Evolutionary conservation across 2,888 invertebrate species (phyloP).

Genomic region (Rhingia rostrata): DNA sequence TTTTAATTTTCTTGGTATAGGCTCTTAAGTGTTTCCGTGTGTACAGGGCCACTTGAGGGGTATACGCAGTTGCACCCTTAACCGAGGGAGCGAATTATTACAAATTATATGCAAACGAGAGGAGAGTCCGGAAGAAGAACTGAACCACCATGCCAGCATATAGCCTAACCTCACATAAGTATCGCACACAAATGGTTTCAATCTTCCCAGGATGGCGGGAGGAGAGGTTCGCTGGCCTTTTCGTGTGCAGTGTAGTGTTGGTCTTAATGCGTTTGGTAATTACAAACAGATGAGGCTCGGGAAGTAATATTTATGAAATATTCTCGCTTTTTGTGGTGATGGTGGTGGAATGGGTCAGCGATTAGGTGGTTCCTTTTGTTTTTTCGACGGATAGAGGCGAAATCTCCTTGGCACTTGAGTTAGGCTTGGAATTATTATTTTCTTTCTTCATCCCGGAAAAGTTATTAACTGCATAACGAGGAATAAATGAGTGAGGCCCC

Average conservation of each 20-base stretch:
- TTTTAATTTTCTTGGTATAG: not conserved
- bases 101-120: constrained; percentile 73
- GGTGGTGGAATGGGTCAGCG: constrained; percentile 41
- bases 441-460: constrained; percentile 62
- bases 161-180: constrained; percentile 1
- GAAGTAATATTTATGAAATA: constrained; percentile 67
- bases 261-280: constrained; percentile 73
- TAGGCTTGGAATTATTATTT: constrained; percentile 26
- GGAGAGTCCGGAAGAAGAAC: constrained; percentile 34
- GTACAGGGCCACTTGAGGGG: constrained; percentile 54
- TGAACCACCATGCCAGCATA: too few species aligned
- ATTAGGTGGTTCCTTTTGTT: constrained; percentile 66
- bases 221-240: constrained; percentile 23
- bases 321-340: constrained; percentile 9
- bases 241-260: constrained; percentile 60
- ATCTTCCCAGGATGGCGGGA: not conserved
- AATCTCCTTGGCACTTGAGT: constrained; percentile 31
- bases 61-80: constrained; percentile 58
- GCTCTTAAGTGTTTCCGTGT: constrained; percentile 65
- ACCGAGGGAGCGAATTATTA: constrained; percentile 57
- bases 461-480: constrained; percentile 73
- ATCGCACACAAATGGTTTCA: constrained; percentile 21
- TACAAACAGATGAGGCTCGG: constrained; percentile 73
- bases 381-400: not conserved
- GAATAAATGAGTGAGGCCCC: constrained; percentile 9